These are phyloP conservation scores for Passer montanus DNA, from an alignment of 2,113 vertebrate genomes.

Conservation along the genomic window DNA sequence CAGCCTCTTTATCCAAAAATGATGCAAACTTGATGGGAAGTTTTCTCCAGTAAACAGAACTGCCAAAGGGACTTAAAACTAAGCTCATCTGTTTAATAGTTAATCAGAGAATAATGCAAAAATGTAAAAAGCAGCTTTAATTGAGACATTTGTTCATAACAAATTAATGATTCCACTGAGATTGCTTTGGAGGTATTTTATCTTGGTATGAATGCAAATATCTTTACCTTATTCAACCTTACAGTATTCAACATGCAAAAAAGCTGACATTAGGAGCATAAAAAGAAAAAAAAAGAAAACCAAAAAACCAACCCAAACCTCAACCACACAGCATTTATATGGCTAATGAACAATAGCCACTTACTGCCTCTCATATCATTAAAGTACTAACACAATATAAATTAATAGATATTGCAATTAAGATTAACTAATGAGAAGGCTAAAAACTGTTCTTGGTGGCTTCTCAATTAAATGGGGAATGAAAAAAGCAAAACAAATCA, in stretches of 20 bases:
- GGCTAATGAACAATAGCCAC: constrained; percentile 50
- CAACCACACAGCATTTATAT: neutral
- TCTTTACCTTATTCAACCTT: neutral
- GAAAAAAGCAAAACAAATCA: neutral
- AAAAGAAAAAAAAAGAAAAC: neutral
- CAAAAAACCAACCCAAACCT: neutral
- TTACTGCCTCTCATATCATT: constrained; percentile 12
- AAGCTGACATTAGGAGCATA: constrained; percentile 34
- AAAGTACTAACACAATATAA: constrained; percentile 50
- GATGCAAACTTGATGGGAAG: neutral
- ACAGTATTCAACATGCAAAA: constrained; percentile 19
- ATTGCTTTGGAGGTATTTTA: constrained; percentile 42
- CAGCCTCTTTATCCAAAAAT: neutral
- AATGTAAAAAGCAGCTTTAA: constrained; percentile 41
- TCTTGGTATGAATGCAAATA: constrained; percentile 34
- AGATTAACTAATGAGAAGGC: constrained; percentile 24
- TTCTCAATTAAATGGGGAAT: constrained; percentile 45
- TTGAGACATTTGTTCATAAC: constrained; percentile 20
- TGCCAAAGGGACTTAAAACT: neutral
- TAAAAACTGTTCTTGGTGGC: neutral
- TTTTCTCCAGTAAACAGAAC: neutral
- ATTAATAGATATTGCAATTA: constrained; percentile 66
- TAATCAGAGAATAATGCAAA: constrained; percentile 7
- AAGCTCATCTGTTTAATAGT: neutral
- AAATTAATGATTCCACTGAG: constrained; percentile 45